A percentile compares a stretch with the other conserved stretches of the same genome.
Conservation (phyloP, 92 coral and sea anemone genomes). For the Montipora capitata region DNA sequence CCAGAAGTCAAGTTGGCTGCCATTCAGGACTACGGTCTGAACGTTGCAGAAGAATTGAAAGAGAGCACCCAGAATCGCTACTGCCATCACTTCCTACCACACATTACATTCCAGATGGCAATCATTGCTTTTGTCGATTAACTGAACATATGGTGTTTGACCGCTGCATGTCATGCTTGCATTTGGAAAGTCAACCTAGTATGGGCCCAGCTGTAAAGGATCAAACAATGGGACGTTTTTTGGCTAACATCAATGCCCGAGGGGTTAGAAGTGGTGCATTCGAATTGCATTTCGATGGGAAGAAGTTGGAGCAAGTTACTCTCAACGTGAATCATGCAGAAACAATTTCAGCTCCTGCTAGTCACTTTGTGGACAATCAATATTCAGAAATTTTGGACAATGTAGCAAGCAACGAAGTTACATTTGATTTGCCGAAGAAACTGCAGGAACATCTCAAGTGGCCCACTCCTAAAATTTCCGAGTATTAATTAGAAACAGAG, state of each 20-base stretch:
- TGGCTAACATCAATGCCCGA: not conserved
- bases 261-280: not conserved
- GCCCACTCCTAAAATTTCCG: not conserved
- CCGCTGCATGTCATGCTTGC: not conserved
- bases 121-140: constrained; percentile 16
- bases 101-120: constrained; percentile 31
- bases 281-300: constrained; percentile 46
- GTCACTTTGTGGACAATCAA: not conserved
- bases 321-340: constrained; percentile 60
- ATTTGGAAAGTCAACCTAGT: constrained; percentile 4
- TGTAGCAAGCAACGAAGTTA: constrained; percentile 19
- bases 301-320: constrained; percentile 63
- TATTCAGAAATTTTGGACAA: constrained; percentile 55
- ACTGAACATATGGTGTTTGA: not conserved
- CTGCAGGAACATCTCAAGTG: not conserved
- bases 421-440: not conserved
- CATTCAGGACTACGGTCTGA: constrained; percentile 60
- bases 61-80: constrained; percentile 62
- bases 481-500: not conserved
- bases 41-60: constrained; percentile 34
- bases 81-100: constrained; percentile 34
- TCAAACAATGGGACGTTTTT: not conserved
- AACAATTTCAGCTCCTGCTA: constrained; percentile 65
- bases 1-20: constrained; percentile 43
- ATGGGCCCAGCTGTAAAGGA: not conserved